phyloP scores from a whole-genome alignment of 1,140 invertebrate genomes.

The Micrasema longulum region DNA sequence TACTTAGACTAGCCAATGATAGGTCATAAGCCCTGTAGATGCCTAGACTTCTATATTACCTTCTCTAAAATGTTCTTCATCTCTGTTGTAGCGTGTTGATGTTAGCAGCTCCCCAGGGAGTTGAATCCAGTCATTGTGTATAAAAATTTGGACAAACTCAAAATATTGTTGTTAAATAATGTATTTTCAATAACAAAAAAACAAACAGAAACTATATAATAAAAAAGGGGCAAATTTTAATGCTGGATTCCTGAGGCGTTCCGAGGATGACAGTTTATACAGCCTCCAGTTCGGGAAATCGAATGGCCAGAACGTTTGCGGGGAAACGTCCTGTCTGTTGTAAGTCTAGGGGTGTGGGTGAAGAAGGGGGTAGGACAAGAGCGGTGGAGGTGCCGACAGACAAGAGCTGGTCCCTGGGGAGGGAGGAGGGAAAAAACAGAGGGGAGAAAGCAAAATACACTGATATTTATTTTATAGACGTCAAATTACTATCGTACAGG shows the following conservation, averaged over 20 bases:
- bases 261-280: neutral
- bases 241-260: too few relatives aligned
- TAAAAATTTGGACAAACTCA: too few relatives aligned
- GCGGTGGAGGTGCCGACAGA: conserved; percentile 17
- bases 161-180: too few relatives aligned
- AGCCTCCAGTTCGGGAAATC: neutral
- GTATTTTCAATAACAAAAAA: too few relatives aligned
- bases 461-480: conserved; percentile 55
- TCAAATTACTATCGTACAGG: conserved; percentile 48
- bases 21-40: too few relatives aligned
- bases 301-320: neutral
- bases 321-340: conserved; percentile 2
- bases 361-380: neutral
- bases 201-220: neutral
- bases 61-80: too few relatives aligned
- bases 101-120: too few relatives aligned
- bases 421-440: neutral
- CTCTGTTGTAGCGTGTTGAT: too few relatives aligned
- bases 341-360: neutral
- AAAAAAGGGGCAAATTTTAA: neutral
- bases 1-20: too few relatives aligned
- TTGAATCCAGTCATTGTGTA: too few relatives aligned
- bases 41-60: too few relatives aligned
- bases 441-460: conserved; percentile 37
- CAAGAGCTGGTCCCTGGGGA: conserved; percentile 33